Conservation (phyloP, 2,113 vertebrate species). For the Dicaeum eximium region DNA sequence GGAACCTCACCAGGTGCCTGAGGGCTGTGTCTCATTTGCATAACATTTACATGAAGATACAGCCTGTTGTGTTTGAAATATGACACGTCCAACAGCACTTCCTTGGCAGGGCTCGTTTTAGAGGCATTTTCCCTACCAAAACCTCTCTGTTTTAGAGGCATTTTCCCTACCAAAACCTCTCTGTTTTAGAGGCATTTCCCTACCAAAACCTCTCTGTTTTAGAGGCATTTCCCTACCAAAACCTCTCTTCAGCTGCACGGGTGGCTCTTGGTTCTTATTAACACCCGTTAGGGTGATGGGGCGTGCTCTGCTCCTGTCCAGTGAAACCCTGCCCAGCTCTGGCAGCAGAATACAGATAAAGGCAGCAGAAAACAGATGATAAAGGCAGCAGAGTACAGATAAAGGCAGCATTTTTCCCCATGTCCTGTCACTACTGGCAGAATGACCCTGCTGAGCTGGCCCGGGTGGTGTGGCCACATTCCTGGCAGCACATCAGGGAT, state of each 20-base stretch:
- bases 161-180: not conserved
- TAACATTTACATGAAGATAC: constrained; percentile 8
- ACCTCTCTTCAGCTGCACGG: not conserved
- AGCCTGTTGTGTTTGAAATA: constrained; percentile 13
- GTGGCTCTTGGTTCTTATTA: not conserved
- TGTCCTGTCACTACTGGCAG: not conserved
- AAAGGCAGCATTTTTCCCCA: not conserved
- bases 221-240: not conserved
- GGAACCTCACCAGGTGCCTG: constrained; percentile 26
- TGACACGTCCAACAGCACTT: not conserved
- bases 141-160: not conserved
- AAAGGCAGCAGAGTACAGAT: not conserved
- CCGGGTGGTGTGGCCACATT: not conserved
- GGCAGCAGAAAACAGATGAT: not conserved
- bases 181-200: not conserved
- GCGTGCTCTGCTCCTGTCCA: not conserved
- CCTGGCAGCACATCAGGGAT: not conserved
- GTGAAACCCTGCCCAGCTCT: not conserved
- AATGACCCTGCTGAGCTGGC: not conserved
- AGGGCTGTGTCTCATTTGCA: constrained; percentile 13
- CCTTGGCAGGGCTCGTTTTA: not conserved
- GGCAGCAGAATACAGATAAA: not conserved
- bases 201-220: not conserved
- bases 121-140: not conserved
- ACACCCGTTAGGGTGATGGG: not conserved